Percentiles rank a stretch among this genome's conserved stretches.
Evolutionary conservation across 2,797 vertebrate species (phyloP).

Genomic region (Aldrovandia affinis): DNA sequence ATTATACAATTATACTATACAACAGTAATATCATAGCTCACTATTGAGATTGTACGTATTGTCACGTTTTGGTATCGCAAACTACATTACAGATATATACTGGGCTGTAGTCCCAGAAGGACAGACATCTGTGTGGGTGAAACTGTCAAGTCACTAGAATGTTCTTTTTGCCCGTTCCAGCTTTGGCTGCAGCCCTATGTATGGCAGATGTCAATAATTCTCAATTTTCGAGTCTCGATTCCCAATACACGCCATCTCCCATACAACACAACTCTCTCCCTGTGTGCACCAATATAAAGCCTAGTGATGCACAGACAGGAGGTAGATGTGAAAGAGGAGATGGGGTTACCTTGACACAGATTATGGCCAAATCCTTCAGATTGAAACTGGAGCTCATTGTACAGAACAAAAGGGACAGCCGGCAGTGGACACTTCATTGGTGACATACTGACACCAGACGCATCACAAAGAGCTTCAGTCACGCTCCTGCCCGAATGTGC

Average conservation of each 20-base stretch:
- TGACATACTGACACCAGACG: background rate
- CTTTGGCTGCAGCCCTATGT: background rate
- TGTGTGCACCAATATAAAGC: too few species aligned
- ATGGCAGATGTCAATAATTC: too few species aligned
- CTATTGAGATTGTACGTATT: too few species aligned
- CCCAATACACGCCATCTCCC: too few species aligned
- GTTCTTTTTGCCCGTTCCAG: background rate
- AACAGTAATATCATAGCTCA: too few species aligned
- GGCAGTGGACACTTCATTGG: background rate
- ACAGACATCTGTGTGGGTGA: background rate
- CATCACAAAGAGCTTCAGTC: background rate
- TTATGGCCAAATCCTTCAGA: background rate
- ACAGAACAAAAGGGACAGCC: background rate
- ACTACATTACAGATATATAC: background rate
- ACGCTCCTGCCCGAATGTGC: background rate
- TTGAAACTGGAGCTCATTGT: background rate
- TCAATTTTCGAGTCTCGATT: too few species aligned
- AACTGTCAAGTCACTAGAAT: background rate
- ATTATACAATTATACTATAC: too few species aligned
- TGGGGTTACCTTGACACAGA: background rate
- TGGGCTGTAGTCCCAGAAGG: background rate
- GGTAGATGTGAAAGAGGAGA: background rate
- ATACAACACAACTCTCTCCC: too few species aligned
- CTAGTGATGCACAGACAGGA: too few species aligned
- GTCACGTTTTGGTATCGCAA: too few species aligned